Conservation (phyloP, 2,888 invertebrate species). For the Pecten maximus region DNA sequence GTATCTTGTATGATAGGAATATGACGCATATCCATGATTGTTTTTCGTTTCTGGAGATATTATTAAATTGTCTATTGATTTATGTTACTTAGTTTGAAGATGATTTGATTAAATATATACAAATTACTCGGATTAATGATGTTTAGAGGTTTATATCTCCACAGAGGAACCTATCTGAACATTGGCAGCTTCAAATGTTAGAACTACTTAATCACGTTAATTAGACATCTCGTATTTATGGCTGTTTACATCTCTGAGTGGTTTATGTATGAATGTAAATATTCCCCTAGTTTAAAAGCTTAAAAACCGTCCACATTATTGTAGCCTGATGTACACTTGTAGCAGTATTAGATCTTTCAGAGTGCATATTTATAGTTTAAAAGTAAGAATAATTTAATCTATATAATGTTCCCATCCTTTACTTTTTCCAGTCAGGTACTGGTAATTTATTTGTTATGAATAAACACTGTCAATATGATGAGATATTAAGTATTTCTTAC, state of each 20-base stretch:
- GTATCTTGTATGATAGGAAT: not conserved
- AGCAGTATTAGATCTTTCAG: no score
- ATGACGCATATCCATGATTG: not conserved
- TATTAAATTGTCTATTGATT: not conserved
- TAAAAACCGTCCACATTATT: no score
- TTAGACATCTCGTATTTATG: not conserved
- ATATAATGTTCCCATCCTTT: no score
- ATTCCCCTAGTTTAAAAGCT: no score
- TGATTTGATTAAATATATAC: not conserved
- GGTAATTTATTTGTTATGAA: no score
- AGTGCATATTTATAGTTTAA: no score
- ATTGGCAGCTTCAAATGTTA: not conserved
- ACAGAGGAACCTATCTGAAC: not conserved
- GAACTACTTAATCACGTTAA: not conserved
- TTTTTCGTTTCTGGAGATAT: not conserved
- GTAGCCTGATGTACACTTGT: no score
- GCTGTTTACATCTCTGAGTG: not conserved
- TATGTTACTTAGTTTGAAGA: not conserved
- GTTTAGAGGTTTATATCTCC: not conserved
- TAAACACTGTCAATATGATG: no score
- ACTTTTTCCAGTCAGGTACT: no score
- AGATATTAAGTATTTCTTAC: no score
- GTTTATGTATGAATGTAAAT: not conserved
- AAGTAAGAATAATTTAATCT: no score
- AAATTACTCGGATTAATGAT: not conserved